Base-by-base conservation (phyloP, 2,113 vertebrate species). In the Engraulis encrasicolus region DNA sequence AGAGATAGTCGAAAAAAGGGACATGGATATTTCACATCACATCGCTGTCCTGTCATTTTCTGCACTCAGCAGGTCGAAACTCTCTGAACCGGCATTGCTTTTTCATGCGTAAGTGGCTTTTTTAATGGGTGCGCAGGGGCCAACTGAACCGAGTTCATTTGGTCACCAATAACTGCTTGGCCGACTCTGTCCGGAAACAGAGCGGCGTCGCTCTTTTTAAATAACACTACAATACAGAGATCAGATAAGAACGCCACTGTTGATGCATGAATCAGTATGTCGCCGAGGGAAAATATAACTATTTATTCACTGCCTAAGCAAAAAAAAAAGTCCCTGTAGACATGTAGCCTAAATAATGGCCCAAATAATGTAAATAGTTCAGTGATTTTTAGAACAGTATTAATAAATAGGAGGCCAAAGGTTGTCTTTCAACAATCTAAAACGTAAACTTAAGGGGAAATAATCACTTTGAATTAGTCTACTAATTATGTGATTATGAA, bases 151-250 rank as follows among this genome's bases (percentile, higher is more conserved):
- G 49, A 85, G 92, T 91, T 92, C 91, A 93, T 92, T 89, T 86
- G 84, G n/a, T 92, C 91, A 90, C 87, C 92, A 91, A 85, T 86
- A 38, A 86, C 86, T 88, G n/a, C 27, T 88, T 89, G 90, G 87
- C 74, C 78, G 71, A 83, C 84, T 82, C 84, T 82, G 86, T 87
- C 92, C 91, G 94, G 93, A 94, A 94, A 86, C 87, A 49, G 85
- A 19, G 78, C 83, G 15, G 89, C 90, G 88, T 89, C 71, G 84
- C 82, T 90, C 90, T 89, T 92, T 93, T 93, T 92, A 93, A 93
- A 93, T 93, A 93, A 93, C 81, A 92, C 66, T 90, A 93, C 92
- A 92, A 93, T 93, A 90, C 88, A 40, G 48, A 79, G 50, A 94
- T 93, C 91, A 90, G 93, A 94, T 94, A 94, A 93, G 90, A 17